These are phyloP conservation scores for Crypturellus undulatus DNA, from an alignment of 2,113 vertebrate species.

Conservation along the genomic window DNA sequence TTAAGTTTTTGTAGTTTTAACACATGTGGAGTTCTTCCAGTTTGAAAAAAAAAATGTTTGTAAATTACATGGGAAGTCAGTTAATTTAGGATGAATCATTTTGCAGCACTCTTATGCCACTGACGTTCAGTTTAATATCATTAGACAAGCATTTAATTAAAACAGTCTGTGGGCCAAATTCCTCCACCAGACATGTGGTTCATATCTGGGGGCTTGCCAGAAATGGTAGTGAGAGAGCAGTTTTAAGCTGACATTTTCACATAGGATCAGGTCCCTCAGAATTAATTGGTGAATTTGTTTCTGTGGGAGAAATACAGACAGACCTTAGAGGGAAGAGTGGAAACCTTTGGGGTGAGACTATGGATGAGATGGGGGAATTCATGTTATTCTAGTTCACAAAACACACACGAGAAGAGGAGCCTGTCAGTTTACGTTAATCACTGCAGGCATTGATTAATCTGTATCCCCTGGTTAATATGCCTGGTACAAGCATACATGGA, in stretches of 20 bases:
- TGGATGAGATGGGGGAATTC: not conserved
- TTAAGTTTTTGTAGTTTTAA: not conserved
- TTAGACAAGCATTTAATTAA: slow-evolving; percentile 73
- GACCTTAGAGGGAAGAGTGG: not conserved
- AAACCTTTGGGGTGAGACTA: not conserved
- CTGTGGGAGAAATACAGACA: not conserved
- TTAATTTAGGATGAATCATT: slow-evolving; percentile 17
- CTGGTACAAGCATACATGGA: not conserved
- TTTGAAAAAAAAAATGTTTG: slow-evolving; percentile 57
- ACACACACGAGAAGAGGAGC: not conserved
- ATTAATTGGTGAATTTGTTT: slow-evolving; percentile 1
- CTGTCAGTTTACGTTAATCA: not conserved
- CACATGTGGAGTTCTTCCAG: slow-evolving; percentile 35
- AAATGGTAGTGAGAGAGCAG: not conserved
- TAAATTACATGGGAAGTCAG: slow-evolving; percentile 49
- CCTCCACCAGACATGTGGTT: slow-evolving; percentile 37
- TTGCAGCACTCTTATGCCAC: slow-evolving; percentile 10
- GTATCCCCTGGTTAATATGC: not conserved
- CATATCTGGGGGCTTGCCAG: slow-evolving; percentile 39
- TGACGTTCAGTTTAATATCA: slow-evolving; percentile 22
- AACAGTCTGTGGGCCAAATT: slow-evolving; percentile 57
- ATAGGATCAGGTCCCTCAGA: not conserved
- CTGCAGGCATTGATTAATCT: not conserved
- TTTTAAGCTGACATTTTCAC: not conserved
- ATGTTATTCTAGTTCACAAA: not conserved